Base-by-base conservation (phyloP, 2,113 vertebrate species). In the Macrotis lagotis region DNA sequence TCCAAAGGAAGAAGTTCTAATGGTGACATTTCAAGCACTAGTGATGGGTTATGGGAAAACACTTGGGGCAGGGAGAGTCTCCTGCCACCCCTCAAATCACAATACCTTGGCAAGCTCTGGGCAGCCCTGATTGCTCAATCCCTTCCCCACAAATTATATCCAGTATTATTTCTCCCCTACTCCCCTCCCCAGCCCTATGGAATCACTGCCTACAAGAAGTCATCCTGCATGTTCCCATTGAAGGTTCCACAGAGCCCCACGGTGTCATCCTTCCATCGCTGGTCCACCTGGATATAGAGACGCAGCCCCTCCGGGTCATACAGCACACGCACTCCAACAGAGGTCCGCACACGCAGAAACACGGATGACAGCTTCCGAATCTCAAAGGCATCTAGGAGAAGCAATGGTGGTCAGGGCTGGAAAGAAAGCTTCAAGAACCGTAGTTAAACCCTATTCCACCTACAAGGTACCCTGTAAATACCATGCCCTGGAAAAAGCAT, bases 161-260 rank as follows among this genome's bases (percentile, higher is more conserved):
- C n/a, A 44, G 16, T n/a, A n/a, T n/a, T n/a, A n/a, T 83, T n/a
- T 83, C 66, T 83, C 9, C 37, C 92, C n/a, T 12, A 47, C 93
- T 94, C 91, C 88, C 1, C 3, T 83, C 37, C n/a, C 66, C n/a
- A 83, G 44, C n/a, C 66, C 37, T 22, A 24, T 44, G 50, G 37
- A 51, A 12, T 1, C 25, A 98, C 99, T 83, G 66, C 66, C 95
- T 98, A 99, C 99, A 99, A 98, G 97, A 99, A 99, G 92, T 99
- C 99, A 12, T 99, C 99, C 95, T 99, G 99, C 44, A 98, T 99
- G 97, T 99, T 99, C 96, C 99, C 99, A 51, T 99, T 99, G 98
- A 99, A 99, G 96, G 99, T 99, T 95, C 99, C 99, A 48, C 99
- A 99, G 90, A 99, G 99, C 31, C 99, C 99, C 94, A 99, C 98